These are phyloP conservation scores for Brachionus rotundiformis DNA, from an alignment of 1,140 invertebrate species.

Conservation along the genomic window DNA sequence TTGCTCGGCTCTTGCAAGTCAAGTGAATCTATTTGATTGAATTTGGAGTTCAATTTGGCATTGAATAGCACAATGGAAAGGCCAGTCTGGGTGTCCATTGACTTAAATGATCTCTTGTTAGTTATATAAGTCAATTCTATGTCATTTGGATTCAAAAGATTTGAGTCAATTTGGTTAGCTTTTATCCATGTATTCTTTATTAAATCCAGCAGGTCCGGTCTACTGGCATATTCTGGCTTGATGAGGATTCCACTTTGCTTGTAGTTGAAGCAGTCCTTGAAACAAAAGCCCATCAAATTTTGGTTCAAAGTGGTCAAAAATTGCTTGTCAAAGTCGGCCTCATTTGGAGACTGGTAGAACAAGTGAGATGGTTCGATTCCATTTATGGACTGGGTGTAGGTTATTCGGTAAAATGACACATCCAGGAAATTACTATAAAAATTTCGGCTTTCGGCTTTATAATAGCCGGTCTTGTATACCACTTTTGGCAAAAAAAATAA, in stretches of 20 bases:
- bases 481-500: neutral
- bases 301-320: neutral
- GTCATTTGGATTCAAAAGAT: neutral
- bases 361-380: conserved; percentile 13
- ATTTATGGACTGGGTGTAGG: conserved; percentile 17
- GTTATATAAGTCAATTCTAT: conserved; percentile 5
- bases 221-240: neutral
- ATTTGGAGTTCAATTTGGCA: conserved; percentile 33
- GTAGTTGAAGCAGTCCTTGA: conserved; percentile 32
- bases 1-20: conserved; percentile 14
- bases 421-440: conserved; percentile 37
- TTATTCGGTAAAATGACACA: conserved; percentile 34
- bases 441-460: conserved; percentile 21
- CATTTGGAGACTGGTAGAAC: conserved; percentile 18
- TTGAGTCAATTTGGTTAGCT: neutral
- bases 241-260: conserved; percentile 29
- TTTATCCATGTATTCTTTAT: neutral
- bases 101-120: conserved; percentile 26
- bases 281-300: conserved; percentile 47
- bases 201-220: neutral
- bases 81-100: conserved; percentile 1
- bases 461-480: neutral
- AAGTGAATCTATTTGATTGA: conserved; percentile 27
- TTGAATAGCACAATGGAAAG: conserved; percentile 22
- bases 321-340: neutral